phyloP scores from a whole-genome alignment of 1,140 invertebrate genomes.

The Trichonephila clavipes region DNA sequence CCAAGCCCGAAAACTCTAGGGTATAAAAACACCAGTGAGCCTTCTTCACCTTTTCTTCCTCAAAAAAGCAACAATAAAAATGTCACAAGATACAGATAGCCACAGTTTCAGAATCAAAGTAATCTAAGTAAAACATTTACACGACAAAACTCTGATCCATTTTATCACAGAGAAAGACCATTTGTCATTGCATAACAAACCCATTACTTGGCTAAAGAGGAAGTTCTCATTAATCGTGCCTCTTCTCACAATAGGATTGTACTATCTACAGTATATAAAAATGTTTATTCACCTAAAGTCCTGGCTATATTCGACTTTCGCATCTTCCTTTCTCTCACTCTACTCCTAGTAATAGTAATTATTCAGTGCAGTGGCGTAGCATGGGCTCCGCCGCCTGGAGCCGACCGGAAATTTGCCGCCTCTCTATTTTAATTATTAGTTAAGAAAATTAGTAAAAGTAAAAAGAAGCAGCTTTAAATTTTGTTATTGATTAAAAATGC shows the following conservation, averaged over 20 bases:
- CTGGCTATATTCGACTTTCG: constrained; percentile 34
- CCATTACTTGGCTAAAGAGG: constrained; percentile 82
- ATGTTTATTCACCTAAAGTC: constrained; percentile 61
- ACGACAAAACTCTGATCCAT: constrained; percentile 82
- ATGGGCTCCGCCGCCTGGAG: too few species aligned
- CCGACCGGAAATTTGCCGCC: too few species aligned
- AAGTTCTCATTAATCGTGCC: constrained; percentile 56
- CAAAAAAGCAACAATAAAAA: constrained; percentile 80
- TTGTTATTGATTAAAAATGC: too few species aligned
- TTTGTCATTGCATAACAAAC: constrained; percentile 85
- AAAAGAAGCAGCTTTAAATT: too few species aligned
- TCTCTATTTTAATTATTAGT: too few species aligned
- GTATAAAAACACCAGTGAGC: constrained; percentile 77
- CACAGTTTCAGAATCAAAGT: constrained; percentile 79
- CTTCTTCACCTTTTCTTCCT: constrained; percentile 84
- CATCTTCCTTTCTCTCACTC: constrained; percentile 62
- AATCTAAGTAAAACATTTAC: constrained; percentile 77
- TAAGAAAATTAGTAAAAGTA: too few species aligned
- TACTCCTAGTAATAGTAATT: constrained; percentile 72
- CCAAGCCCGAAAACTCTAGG: constrained; percentile 68
- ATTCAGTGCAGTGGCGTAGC: too few species aligned
- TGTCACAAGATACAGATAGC: constrained; percentile 78
- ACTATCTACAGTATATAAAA: constrained; percentile 71
- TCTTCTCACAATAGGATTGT: constrained; percentile 73
- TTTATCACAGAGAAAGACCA: constrained; percentile 84